phyloP scores from a whole-genome alignment of 2,888 invertebrate species.

The Pterobdella sp. region DNA sequence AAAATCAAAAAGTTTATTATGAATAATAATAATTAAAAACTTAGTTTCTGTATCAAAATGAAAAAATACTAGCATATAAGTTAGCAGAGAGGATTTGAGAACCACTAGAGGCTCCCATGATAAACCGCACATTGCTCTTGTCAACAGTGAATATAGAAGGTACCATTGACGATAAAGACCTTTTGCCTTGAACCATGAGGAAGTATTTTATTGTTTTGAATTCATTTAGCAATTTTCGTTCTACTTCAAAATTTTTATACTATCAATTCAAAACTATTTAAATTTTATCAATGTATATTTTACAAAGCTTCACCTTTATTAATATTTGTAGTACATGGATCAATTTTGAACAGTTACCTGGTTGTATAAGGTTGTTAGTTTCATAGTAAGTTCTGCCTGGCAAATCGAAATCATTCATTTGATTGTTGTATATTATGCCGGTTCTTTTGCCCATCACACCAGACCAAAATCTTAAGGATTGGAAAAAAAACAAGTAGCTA shows the following conservation, averaged over 20 bases:
- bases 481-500: no score
- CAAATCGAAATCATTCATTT: slow-evolving; percentile 34
- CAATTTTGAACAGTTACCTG: slow-evolving; percentile 50
- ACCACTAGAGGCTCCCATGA: slow-evolving; percentile 81
- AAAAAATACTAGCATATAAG: slow-evolving; percentile 58
- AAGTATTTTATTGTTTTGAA: no score
- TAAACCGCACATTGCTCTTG: slow-evolving; percentile 60
- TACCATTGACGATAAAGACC: slow-evolving; percentile 83
- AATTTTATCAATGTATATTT: no score
- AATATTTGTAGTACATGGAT: no score
- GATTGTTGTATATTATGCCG: slow-evolving; percentile 58
- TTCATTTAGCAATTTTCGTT: no score
- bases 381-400: slow-evolving; percentile 60
- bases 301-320: no score
- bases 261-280: no score
- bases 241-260: no score
- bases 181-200: slow-evolving; percentile 55
- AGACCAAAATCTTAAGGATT: slow-evolving; percentile 63
- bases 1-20: no score
- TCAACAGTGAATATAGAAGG: slow-evolving; percentile 70
- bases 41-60: no score
- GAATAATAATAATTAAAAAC: no score
- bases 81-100: slow-evolving; percentile 78
- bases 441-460: slow-evolving; percentile 51
- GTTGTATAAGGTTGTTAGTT: slow-evolving; percentile 72